phyloP scores from a whole-genome alignment of 2,797 vertebrate genomes.

The Kryptolebias ocellatus region DNA sequence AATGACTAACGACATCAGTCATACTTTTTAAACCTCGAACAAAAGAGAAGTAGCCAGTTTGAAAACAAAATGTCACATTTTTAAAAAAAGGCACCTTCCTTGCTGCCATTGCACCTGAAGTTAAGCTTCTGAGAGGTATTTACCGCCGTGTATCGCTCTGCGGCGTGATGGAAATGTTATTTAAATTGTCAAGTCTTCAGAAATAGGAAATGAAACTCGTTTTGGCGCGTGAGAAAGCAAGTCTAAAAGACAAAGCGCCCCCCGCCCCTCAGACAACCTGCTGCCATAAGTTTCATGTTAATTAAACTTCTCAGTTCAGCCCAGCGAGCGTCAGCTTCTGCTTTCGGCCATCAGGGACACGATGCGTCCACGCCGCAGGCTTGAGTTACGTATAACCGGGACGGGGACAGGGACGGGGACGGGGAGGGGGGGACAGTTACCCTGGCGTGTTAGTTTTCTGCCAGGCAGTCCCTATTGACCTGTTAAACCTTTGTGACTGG shows the following conservation, averaged over 20 bases:
- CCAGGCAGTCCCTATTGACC: slow-evolving; percentile 92
- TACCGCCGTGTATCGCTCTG: no score
- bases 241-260: slow-evolving; percentile 12
- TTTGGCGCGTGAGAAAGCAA: slow-evolving; percentile 16
- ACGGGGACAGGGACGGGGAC: slow-evolving; percentile 63
- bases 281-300: slow-evolving; percentile 69
- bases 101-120: slow-evolving; percentile 33
- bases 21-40: no score
- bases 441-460: slow-evolving; percentile 85
- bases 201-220: slow-evolving; percentile 42
- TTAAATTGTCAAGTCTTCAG: no score
- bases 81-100: slow-evolving; percentile 34
- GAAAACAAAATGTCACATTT: not conserved
- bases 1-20: no score
- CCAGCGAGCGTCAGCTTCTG: slow-evolving; percentile 78
- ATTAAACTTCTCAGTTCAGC: slow-evolving; percentile 71
- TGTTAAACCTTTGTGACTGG: slow-evolving; percentile 96
- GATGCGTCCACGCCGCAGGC: slow-evolving; percentile 56
- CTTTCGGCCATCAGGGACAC: slow-evolving; percentile 71
- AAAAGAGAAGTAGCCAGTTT: no score
- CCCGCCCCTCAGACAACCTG: slow-evolving; percentile 39
- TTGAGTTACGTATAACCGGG: slow-evolving; percentile 64
- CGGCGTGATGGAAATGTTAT: no score
- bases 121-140: slow-evolving; percentile 10
- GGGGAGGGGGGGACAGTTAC: slow-evolving; percentile 61